phyloP scores from a whole-genome alignment of 2,888 invertebrate genomes.

The Diaperis boleti region DNA sequence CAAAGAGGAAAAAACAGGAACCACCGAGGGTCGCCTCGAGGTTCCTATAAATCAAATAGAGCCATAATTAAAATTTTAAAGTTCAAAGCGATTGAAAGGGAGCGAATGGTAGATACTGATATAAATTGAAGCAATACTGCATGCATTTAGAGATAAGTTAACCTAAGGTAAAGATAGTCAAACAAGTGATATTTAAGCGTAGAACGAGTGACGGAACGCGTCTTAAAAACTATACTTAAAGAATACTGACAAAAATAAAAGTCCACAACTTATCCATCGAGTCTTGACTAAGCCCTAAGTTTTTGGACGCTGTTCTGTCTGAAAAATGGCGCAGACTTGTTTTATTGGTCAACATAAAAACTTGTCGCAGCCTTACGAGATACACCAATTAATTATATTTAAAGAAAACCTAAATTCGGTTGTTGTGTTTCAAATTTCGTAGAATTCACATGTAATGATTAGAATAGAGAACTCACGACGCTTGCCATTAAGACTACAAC shows the following conservation, averaged over 20 bases:
- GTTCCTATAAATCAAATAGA: constrained; percentile 22
- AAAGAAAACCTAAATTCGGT: constrained; percentile 20
- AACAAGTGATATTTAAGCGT: constrained; percentile 41
- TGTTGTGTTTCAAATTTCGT: constrained; percentile 47
- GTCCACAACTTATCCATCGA: not conserved
- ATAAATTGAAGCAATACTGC: constrained; percentile 55
- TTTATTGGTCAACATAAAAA: constrained; percentile 47
- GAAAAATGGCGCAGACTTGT: constrained; percentile 18
- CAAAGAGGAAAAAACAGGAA: constrained; percentile 1
- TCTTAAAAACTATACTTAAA: not conserved
- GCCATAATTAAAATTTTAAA: constrained; percentile 38
- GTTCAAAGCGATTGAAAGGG: constrained; percentile 24
- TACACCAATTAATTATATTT: constrained; percentile 59
- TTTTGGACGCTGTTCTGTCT: not conserved
- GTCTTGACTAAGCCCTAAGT: not conserved
- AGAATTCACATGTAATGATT: constrained; percentile 50
- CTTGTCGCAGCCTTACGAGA: constrained; percentile 61
- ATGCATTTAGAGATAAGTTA: constrained; percentile 52
- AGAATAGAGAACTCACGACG: constrained; percentile 46
- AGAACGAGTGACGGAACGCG: constrained; percentile 2
- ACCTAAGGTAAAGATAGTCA: constrained; percentile 53
- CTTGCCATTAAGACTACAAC: constrained; percentile 38
- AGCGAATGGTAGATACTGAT: constrained; percentile 24
- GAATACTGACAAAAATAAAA: not conserved
- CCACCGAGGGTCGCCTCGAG: not conserved